Percentiles rank a stretch among this genome's conserved stretches.
phyloP scores from a whole-genome alignment of 2,797 vertebrate species.

The Pristis pectinata region DNA sequence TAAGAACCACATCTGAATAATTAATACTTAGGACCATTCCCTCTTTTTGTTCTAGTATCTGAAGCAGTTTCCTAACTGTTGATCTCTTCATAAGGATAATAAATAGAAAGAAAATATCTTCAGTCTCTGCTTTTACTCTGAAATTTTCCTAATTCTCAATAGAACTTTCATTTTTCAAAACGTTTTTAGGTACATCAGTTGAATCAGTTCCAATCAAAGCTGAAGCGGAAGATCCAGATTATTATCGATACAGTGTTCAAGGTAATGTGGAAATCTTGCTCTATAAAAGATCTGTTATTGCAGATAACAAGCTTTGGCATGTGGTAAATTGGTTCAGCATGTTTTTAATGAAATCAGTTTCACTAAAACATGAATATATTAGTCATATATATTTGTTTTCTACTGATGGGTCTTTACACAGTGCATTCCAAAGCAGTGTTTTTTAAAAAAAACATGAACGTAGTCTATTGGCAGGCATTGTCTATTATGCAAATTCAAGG shows the following conservation, averaged over 20 bases:
- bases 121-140: background rate
- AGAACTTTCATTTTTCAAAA: background rate
- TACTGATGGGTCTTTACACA: background rate
- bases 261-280: conserved; percentile 48
- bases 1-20: background rate
- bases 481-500: background rate
- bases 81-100: fast-evolving
- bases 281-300: background rate
- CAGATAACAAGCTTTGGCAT: background rate
- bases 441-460: too few relatives aligned
- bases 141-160: background rate
- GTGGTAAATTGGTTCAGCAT: background rate
- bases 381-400: too few relatives aligned
- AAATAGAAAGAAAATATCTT: background rate
- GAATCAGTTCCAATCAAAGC: conserved; percentile 57
- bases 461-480: too few relatives aligned
- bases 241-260: conserved; percentile 57
- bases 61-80: background rate
- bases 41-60: background rate
- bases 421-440: background rate
- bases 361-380: too few relatives aligned
- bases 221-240: conserved; percentile 59
- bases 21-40: background rate
- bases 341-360: background rate
- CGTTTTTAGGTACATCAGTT: conserved; percentile 38